Base-by-base conservation (phyloP, 2,888 invertebrate genomes). In the Eudemis profundana region DNA sequence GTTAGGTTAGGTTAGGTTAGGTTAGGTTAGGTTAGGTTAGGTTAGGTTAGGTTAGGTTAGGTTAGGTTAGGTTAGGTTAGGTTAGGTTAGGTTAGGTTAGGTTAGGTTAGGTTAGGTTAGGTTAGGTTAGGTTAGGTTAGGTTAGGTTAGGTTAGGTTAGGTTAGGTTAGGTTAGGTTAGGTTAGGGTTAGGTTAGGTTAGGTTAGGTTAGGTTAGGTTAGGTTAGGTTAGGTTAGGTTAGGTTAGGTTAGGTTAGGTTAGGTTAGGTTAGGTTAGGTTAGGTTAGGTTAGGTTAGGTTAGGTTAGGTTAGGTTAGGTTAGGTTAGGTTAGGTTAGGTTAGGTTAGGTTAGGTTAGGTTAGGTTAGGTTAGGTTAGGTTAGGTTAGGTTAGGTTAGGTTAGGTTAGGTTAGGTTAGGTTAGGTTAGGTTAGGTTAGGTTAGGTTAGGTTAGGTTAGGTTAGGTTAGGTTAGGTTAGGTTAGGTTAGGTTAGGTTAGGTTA, bases 261-360 rank as follows among this genome's bases (percentile, higher is more conserved):
- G 38, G 38, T 38, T 38, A 38, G 38, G 38, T 38, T 38, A 38
- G 38, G 38, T 38, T 38, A 38, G 38, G 38, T 38, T 38, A 38
- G 38, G 38, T 38, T 38, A 38, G 38, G 38, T 38, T 38, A 38
- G 38, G 38, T 38, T 38, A 38, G 38, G 38, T 38, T 38, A 38
- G 38, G 38, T 38, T 38, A 38, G 38, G 38, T 38, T 38, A 38
- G 38, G 38, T 38, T 38, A 38, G 38, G 38, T 38, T 38, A 38
- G 68, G 64, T 63, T 68, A 57, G 68, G 65, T 61, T 65, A 62
- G 68, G 65, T 65, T 65, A 65, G 65, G 65, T 59, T 65, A 53
- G 67, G 67, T 68, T 68, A 65, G 61, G 65, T 68, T 65, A 65
- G 62, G 68, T 68, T 61, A 65, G 68, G 68, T 61, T 61, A 61